Percentiles rank a stretch among this genome's conserved stretches.
Conservation (phyloP, 2,888 invertebrate genomes). For the Euplagia quadripunctaria region DNA sequence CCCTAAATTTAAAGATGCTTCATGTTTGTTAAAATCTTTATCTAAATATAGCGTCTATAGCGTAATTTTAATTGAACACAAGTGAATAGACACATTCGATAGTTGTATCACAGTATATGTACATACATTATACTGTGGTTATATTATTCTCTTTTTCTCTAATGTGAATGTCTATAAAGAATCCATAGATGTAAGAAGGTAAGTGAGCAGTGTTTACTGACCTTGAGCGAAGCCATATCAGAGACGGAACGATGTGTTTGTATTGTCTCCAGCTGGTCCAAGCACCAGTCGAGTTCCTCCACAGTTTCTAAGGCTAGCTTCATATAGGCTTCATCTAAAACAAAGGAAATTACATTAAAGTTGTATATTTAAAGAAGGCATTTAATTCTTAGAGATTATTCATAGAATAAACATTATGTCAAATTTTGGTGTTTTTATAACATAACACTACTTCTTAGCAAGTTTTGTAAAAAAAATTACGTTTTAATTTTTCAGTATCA, state of each 20-base stretch:
- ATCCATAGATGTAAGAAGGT: slow-evolving; percentile 34
- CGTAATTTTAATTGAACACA: too few relatives aligned
- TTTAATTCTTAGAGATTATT: not conserved
- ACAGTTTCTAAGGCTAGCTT: slow-evolving; percentile 98
- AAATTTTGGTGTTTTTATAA: too few relatives aligned
- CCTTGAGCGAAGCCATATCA: slow-evolving; percentile 99
- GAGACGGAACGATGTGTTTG: slow-evolving; percentile 99
- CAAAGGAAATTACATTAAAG: slow-evolving; percentile 48
- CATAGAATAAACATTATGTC: too few relatives aligned
- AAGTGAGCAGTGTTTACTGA: slow-evolving; percentile 74
- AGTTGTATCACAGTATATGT: too few relatives aligned
- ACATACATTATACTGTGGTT: too few relatives aligned
- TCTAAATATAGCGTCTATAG: too few relatives aligned
- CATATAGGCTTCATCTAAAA: slow-evolving; percentile 96
- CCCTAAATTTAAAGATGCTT: not conserved
- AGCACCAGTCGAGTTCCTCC: slow-evolving; percentile 99
- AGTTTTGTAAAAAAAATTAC: too few relatives aligned
- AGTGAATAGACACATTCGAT: not conserved
- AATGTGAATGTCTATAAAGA: slow-evolving; percentile 14
- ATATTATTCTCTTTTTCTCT: not conserved
- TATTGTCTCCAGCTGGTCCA: slow-evolving; percentile 99
- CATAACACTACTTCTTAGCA: too few relatives aligned
- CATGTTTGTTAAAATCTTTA: not conserved
- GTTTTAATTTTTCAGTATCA: too few relatives aligned
- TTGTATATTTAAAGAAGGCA: not conserved